A percentile compares a stretch with the other conserved stretches of the same genome.
These are phyloP conservation scores for Thecophora atra DNA, from an alignment of 2,888 invertebrate species.

Conservation along the genomic window DNA sequence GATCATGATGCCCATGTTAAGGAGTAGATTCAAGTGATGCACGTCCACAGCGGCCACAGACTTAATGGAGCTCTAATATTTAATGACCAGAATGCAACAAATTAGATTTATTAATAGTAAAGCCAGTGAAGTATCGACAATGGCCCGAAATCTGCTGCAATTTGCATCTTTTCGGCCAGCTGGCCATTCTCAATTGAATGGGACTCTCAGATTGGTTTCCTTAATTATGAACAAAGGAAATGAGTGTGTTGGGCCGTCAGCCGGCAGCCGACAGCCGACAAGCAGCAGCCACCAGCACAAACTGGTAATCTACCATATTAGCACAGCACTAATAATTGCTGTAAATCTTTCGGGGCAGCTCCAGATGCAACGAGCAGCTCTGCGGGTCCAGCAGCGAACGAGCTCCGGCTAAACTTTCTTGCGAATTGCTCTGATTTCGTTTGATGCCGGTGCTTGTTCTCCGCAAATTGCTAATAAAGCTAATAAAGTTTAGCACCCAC, in stretches of 20 bases:
- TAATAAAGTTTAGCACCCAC: slow-evolving; percentile 34
- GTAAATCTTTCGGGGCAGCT: slow-evolving; percentile 19
- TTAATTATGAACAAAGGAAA: slow-evolving; percentile 22
- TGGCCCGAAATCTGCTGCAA: slow-evolving; percentile 1
- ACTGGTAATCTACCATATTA: slow-evolving; percentile 26
- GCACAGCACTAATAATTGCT: slow-evolving; percentile 28
- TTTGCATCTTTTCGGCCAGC: slow-evolving; percentile 27
- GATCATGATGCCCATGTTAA: background rate
- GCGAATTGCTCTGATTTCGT: slow-evolving; percentile 25
- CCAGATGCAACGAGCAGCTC: background rate
- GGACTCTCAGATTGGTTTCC: background rate
- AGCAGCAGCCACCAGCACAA: background rate
- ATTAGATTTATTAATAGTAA: slow-evolving; percentile 24
- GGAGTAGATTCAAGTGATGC: background rate
- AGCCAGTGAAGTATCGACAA: background rate
- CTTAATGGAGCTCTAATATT: slow-evolving; percentile 11
- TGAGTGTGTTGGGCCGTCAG: background rate
- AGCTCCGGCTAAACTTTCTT: background rate
- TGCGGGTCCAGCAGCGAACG: background rate
- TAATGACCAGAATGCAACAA: slow-evolving; percentile 17
- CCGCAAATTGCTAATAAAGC: slow-evolving; percentile 30
- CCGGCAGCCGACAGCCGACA: slow-evolving; percentile 4
- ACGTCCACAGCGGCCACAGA: background rate
- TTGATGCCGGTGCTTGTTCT: slow-evolving; percentile 7
- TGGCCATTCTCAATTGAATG: background rate